Evolutionary conservation across 2,888 invertebrate genomes (phyloP), one percentile per base, ranked within the genome.

Genomic region (Tetropium fuscum): DNA sequence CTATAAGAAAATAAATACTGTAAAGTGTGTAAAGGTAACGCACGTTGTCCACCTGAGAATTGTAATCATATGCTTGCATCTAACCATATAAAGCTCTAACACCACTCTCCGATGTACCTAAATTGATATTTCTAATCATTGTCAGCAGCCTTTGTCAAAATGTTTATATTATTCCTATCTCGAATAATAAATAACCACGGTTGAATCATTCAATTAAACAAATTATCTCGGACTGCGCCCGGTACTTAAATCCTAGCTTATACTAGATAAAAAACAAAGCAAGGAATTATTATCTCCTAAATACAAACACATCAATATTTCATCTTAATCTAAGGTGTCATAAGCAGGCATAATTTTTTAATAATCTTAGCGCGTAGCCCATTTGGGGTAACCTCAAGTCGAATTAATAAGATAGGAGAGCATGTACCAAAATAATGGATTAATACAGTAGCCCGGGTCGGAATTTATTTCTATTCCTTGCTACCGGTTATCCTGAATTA

Each of bases 271-370:
- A 40, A 36, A 48, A 48, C 48, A 22, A 36, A 48, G n/a, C 36
- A 36, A 22, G 36, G 48, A 40, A 51, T 51, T 32, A 38, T 40
- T 51, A 51, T 51, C 51, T 51, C 10, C 40, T 51, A 51, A 51
- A 51, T 40, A 51, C 51, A 51, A 51, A 51, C 51, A 51, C 51
- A 41, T 49, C 49, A 43, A 57, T 57, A 57, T 49, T 57, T 57
- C 57, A 57, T 57, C 49, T 57, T 57, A 57, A 57, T 57, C 57
- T 48, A 13, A 30, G 48, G 57, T 57, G 57, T 57, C 57, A 57
- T 57, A 57, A 57, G 57, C 43, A 45, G 60, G 59, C 56, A 60
- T 62, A 60, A 65, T 60, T 65, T 51, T 40, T 51, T 40, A 51
- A 51, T 51, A 48, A 41, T 57, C 62, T 25, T 27, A 18, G 58